phyloP scores from a whole-genome alignment of 2,888 invertebrate species.

The Coenonympha glycerion region DNA sequence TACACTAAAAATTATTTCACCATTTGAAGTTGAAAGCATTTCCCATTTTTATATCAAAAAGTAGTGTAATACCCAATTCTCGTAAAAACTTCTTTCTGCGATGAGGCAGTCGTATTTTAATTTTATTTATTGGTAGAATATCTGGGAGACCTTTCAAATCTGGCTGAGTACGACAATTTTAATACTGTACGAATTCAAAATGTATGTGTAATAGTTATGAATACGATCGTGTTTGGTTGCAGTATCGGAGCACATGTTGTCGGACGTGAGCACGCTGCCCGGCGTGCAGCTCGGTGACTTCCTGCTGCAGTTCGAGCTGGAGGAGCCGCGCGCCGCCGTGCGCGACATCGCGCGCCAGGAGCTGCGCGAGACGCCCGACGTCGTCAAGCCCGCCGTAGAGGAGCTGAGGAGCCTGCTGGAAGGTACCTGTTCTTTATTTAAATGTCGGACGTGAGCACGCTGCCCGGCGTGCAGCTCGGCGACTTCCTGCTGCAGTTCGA shows the following conservation, averaged over 20 bases:
- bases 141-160: too few species aligned
- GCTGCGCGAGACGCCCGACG: slow-evolving; percentile 80
- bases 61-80: too few species aligned
- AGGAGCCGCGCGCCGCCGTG: slow-evolving; percentile 77
- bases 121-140: too few species aligned
- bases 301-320: slow-evolving; percentile 81
- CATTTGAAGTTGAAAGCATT: too few species aligned
- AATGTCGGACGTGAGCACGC: slow-evolving; percentile 80
- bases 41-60: too few species aligned
- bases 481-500: slow-evolving; percentile 81
- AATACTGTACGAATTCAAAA: too few species aligned
- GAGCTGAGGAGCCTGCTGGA: slow-evolving; percentile 77
- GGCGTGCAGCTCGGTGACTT: slow-evolving; percentile 81
- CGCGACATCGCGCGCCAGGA: slow-evolving; percentile 81
- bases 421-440: slow-evolving; percentile 59
- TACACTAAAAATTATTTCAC: too few species aligned
- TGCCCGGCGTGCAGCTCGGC: slow-evolving; percentile 82
- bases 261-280: slow-evolving; percentile 81
- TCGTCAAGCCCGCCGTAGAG: slow-evolving; percentile 72
- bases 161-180: too few species aligned
- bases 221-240: slow-evolving; percentile 41
- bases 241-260: slow-evolving; percentile 84
- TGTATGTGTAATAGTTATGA: too few species aligned
- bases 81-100: too few species aligned
- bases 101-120: too few species aligned